These are phyloP conservation scores for Hofmannophila pseudospretella DNA, from an alignment of 2,888 invertebrate species.

Conservation along the genomic window DNA sequence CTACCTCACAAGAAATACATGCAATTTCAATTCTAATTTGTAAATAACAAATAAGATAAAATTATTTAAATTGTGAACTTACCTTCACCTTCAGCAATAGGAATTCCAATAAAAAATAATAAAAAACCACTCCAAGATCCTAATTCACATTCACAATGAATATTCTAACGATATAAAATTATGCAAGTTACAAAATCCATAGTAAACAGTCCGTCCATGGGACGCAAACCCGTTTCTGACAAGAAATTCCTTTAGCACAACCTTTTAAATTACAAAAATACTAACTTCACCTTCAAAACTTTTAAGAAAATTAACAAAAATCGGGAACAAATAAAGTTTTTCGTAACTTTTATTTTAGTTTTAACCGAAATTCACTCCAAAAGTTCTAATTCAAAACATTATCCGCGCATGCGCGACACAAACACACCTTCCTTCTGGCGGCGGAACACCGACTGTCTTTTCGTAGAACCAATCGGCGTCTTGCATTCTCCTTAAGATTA, in stretches of 20 bases:
- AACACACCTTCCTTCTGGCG: constrained; percentile 26
- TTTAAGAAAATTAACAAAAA: constrained; percentile 7
- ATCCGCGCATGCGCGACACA: constrained; percentile 37
- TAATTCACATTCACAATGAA: constrained; percentile 17
- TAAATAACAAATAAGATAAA: not conserved
- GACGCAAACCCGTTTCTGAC: constrained; percentile 33
- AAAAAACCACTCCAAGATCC: constrained; percentile 1
- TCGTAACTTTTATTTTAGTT: constrained; percentile 9
- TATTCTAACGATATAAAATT: constrained; percentile 27
- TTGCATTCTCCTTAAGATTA: constrained; percentile 50
- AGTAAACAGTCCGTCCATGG: constrained; percentile 30
- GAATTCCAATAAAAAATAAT: constrained; percentile 1
- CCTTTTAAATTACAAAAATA: constrained; percentile 14
- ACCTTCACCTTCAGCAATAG: constrained; percentile 3
- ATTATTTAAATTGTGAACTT: not conserved
- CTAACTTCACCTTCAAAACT: constrained; percentile 11
- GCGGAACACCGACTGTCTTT: constrained; percentile 32
- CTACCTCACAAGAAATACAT: too few species aligned
- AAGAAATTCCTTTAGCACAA: constrained; percentile 32
- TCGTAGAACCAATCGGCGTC: constrained; percentile 38
- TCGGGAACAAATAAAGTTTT: constrained; percentile 10
- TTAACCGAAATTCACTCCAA: constrained; percentile 19
- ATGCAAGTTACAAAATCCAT: constrained; percentile 43
- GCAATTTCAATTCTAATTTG: not conserved
- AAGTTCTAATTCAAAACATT: constrained; percentile 25